Evolutionary conservation across 1,140 invertebrate genomes (phyloP), one percentile per base, ranked within the genome.

Genomic region (Belonocnema kinseyi): DNA sequence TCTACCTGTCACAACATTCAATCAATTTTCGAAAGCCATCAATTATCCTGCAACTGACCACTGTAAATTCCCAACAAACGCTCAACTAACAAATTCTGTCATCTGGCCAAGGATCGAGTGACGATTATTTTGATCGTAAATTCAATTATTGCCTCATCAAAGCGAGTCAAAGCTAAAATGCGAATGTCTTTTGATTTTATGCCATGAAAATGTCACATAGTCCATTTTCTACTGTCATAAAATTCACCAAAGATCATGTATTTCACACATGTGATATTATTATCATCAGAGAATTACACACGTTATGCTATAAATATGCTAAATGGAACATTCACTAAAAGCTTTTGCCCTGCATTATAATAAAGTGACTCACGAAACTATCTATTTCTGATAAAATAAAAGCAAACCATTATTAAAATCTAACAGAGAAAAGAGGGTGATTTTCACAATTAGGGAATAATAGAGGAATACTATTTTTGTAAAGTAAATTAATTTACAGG

Each of bases 181-280:
- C 21, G 56, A 58, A 13, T 21, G 58, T 66, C 58, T 66, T 66
- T 66, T 66, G 58, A 40, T 66, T 66, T 33, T 14, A 19, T 54
- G 53, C 17, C 53, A 54, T 54, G n/a, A 54, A n/a, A 54, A 19
- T 11, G 53, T 54, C 53, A 54, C 53, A 10, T 54, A 17, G 53
- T 19, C 26, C 56, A 58, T 58, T n/a, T 12, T 58, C 19, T n/a
- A 66, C 33, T 66, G 58, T n/a, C 26, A 33, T 66, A 66, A 66
- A 66, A 66, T 14, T 6, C 26, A 14, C 33, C 26, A 66, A 66
- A 66, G 26, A 66, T 66, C 61, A 40, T 40, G 11, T 40, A 7
- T 66, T 66, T 17, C 53, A 54, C 53, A 54, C 33, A 40, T 5
- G 33, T 40, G 61, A n/a, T 66, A 66, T 66, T 40, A 66, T 66